phyloP scores from a whole-genome alignment of 2,113 vertebrate species.

The Rhadina sibilatrix region DNA sequence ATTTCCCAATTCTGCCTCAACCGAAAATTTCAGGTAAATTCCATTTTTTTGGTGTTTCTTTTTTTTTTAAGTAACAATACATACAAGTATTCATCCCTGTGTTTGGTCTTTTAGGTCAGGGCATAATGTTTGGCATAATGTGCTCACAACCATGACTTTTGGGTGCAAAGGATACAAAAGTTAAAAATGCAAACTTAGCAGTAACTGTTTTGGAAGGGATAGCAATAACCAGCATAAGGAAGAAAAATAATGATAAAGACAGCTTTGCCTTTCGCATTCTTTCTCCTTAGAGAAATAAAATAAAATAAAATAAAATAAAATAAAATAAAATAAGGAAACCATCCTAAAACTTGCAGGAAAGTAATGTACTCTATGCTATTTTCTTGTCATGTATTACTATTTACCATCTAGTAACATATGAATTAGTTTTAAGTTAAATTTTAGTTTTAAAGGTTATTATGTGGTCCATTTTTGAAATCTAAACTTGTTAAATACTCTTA shows the following conservation, averaged over 20 bases:
- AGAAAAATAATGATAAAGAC: not conserved
- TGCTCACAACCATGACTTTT: not conserved
- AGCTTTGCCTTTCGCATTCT: not conserved
- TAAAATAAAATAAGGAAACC: not conserved
- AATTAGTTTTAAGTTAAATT: not conserved
- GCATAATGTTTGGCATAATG: not conserved
- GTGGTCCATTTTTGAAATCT: not conserved
- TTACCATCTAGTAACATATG: not conserved
- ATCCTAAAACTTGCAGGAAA: not conserved
- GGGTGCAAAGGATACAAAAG: not conserved
- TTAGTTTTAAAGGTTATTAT: not conserved
- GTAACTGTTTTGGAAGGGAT: not conserved
- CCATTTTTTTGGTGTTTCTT: fast-evolving
- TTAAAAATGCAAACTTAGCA: not conserved
- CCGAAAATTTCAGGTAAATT: not conserved
- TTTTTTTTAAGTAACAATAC: not conserved
- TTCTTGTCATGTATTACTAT: not conserved
- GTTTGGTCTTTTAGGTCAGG: not conserved
- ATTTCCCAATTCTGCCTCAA: not conserved
- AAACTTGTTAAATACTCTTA: not conserved
- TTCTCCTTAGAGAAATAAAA: not conserved
- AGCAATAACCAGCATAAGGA: not conserved
- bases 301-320: fast-evolving
- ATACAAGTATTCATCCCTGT: not conserved
- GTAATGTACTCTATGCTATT: not conserved